Evolutionary conservation across 2,113 vertebrate genomes (phyloP).

Genomic region (Coturnix japonica): DNA sequence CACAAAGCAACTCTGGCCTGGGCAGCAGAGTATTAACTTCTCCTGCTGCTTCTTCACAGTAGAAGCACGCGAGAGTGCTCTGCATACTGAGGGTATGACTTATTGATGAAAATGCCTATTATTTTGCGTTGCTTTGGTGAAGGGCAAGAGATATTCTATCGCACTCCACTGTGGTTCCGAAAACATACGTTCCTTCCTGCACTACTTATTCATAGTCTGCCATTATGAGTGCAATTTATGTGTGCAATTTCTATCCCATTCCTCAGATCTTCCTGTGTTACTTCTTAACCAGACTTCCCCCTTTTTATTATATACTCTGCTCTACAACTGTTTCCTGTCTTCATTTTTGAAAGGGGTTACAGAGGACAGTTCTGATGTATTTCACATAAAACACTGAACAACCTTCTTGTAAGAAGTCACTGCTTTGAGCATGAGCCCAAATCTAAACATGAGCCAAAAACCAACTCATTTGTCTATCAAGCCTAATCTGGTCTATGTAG

Average conservation of each 20-base stretch:
- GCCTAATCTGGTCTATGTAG: not conserved
- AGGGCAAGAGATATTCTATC: not conserved
- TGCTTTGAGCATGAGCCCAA: not conserved
- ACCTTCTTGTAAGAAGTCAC: not conserved
- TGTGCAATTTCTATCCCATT: not conserved
- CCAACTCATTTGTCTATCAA: not conserved
- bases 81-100: not conserved
- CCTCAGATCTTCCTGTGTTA: not conserved
- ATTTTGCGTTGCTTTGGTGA: not conserved
- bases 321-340: not conserved
- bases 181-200: not conserved
- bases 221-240: not conserved
- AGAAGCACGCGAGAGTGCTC: not conserved
- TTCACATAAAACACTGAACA: not conserved
- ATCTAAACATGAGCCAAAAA: not conserved
- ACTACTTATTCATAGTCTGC: not conserved
- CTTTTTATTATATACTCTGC: not conserved
- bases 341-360: not conserved
- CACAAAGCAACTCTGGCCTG: not conserved
- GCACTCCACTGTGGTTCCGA: not conserved
- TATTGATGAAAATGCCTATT: not conserved
- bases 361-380: not conserved
- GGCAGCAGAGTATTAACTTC: not conserved
- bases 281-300: not conserved
- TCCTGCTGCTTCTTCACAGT: not conserved